Evolutionary conservation across 2,888 invertebrate species (phyloP), one percentile per base, ranked within the genome.

Genomic region (Eulithis testata): DNA sequence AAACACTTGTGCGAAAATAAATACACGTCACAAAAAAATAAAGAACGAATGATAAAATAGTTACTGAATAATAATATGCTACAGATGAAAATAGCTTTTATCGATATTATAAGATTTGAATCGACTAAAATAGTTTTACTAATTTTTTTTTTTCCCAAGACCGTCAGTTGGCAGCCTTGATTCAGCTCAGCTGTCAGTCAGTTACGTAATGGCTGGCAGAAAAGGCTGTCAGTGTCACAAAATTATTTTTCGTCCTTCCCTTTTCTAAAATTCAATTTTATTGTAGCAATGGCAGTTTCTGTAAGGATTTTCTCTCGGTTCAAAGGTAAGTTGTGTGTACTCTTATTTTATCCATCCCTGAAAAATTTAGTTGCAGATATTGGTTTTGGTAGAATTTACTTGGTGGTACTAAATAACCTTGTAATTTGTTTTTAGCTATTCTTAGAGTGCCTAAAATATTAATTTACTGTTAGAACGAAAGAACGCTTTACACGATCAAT

Each of bases 261-360:
- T 76, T 74, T 76, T 69, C 59, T 56, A 71, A 69, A 70, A 68
- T 74, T 65, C 65, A 73, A 69, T 76, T 77, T 72, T 71, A 66
- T 74, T 74, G 70, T 74, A 76, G 87, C 78, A 83, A 95, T 95
- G 95, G 94, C 95, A 83, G 93, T 94, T 77, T 90, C 94, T 74
- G 91, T 93, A 74, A 90, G 95, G 84, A 90, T 94, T 88, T 90
- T 95, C 78, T 90, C 93, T 74, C 93, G 93, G 80, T 88, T 94
- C 73, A 94, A 93, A 90, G 95, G 95, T 95, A 90, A 91, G 69
- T 44, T 44, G 49, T 57, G 53, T 11, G 0, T n/a, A 51, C 21
- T 49, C 37, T 52, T 49, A 36, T 31, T 12, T 11, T 12, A 3
- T 12, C 3, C 11, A 52, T 40, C 12, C 7, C 11, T 36, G 8